Evolutionary conservation across 2,888 invertebrate genomes (phyloP).

Genomic region (Malthinus seriepunctatus): DNA sequence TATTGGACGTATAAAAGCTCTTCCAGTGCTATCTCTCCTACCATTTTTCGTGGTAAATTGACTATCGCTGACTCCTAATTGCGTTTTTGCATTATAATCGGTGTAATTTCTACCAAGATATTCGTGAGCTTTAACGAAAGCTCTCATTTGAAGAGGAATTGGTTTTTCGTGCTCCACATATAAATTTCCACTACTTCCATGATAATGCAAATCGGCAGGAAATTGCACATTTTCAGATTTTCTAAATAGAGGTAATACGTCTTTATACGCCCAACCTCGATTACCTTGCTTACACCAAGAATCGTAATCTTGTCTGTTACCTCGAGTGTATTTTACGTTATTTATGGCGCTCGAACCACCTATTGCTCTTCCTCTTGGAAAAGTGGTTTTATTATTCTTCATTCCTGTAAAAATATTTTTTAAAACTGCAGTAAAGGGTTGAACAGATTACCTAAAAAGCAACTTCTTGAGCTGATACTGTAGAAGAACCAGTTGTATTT

Average conservation of each 20-base stretch:
- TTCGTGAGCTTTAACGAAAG: slow-evolving; percentile 66
- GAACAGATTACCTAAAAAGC: neutral
- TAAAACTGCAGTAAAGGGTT: neutral
- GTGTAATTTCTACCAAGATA: slow-evolving; percentile 68
- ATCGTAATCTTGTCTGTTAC: slow-evolving; percentile 59
- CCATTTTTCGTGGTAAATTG: slow-evolving; percentile 66
- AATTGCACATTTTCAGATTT: slow-evolving; percentile 44
- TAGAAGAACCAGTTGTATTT: neutral
- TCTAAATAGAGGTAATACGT: slow-evolving; percentile 45
- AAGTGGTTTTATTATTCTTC: neutral
- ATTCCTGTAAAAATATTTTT: neutral
- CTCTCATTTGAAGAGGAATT: slow-evolving; percentile 58
- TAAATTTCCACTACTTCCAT: slow-evolving; percentile 66
- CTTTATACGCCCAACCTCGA: slow-evolving; percentile 54
- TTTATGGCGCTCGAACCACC: slow-evolving; percentile 81
- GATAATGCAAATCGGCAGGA: slow-evolving; percentile 64
- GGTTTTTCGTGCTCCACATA: slow-evolving; percentile 66
- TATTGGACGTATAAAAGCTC: slow-evolving; percentile 62
- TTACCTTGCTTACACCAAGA: slow-evolving; percentile 38
- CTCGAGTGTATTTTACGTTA: slow-evolving; percentile 79
- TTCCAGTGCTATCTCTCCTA: slow-evolving; percentile 61
- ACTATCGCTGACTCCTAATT: slow-evolving; percentile 64
- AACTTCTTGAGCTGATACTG: neutral
- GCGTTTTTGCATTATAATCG: slow-evolving; percentile 66
- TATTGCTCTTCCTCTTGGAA: slow-evolving; percentile 41